Evolutionary conservation across 2,888 invertebrate genomes (phyloP).

Genomic region (Germaria angustata): DNA sequence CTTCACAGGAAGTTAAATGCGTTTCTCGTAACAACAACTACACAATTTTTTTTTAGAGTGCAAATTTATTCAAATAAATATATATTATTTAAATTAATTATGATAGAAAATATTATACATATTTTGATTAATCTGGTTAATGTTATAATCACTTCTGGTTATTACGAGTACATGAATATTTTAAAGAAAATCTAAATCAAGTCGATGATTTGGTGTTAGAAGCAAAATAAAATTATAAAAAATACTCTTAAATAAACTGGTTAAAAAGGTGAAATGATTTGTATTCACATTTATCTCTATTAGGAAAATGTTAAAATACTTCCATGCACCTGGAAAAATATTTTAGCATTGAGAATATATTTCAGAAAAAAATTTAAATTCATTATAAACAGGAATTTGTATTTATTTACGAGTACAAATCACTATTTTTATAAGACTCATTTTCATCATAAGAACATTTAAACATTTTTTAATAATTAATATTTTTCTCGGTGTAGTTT

Average conservation of each 20-base stretch:
- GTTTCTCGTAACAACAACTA: too few relatives aligned
- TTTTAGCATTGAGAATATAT: not conserved
- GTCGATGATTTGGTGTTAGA: conserved; percentile 14
- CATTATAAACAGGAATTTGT: too few relatives aligned
- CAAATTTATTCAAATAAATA: too few relatives aligned
- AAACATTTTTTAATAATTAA: not conserved
- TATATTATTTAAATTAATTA: not conserved
- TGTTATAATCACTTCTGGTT: conserved; percentile 43
- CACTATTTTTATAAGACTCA: too few relatives aligned
- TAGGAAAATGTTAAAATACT: conserved; percentile 8
- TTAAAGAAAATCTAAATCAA: conserved; percentile 27
- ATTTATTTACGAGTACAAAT: too few relatives aligned
- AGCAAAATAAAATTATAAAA: not conserved
- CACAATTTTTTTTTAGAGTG: too few relatives aligned
- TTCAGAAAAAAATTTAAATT: not conserved
- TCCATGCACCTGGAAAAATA: conserved; percentile 11
- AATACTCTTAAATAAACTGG: too few relatives aligned
- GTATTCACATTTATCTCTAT: conserved; percentile 13
- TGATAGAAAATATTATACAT: not conserved
- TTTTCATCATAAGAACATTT: not conserved
- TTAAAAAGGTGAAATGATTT: not conserved
- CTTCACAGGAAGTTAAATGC: too few relatives aligned
- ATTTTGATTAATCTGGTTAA: conserved; percentile 3
- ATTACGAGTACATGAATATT: conserved; percentile 22
- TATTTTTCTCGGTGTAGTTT: conserved; percentile 16